Conservation (phyloP, 2,888 invertebrate species). For the Limenitis camilla region DNA sequence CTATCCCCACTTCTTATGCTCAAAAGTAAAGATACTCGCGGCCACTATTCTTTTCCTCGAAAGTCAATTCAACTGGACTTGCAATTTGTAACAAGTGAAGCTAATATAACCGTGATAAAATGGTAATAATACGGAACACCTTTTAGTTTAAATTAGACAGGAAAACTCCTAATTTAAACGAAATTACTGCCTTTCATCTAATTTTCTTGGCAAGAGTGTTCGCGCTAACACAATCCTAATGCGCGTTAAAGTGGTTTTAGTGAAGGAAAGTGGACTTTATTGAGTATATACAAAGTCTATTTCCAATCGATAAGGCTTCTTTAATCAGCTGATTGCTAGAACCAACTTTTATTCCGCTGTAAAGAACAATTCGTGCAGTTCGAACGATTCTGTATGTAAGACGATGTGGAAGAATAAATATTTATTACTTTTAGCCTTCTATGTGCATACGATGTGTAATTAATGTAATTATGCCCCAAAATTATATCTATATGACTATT, state of each 20-base stretch:
- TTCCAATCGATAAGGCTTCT: constrained; percentile 22
- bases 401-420: constrained; percentile 11
- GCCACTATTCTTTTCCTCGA: too few species aligned
- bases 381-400: constrained; percentile 21
- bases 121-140: neutral
- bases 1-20: too few species aligned
- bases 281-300: constrained; percentile 14
- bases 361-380: constrained; percentile 47
- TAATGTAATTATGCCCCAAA: too few species aligned
- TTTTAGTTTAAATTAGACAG: constrained; percentile 14
- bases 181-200: constrained; percentile 40
- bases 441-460: too few species aligned
- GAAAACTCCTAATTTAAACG: constrained; percentile 35
- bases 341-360: constrained; percentile 52
- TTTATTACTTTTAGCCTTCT: neutral
- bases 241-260: constrained; percentile 9
- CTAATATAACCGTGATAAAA: neutral
- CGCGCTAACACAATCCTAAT: constrained; percentile 27
- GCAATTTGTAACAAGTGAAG: neutral
- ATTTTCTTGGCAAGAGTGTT: constrained; percentile 37
- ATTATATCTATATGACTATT: too few species aligned
- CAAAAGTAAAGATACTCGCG: too few species aligned
- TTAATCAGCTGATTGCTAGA: constrained; percentile 45
- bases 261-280: constrained; percentile 27
- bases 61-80: too few species aligned